A percentile compares a stretch with the other conserved stretches of the same genome.
Evolutionary conservation across 1,140 invertebrate genomes (phyloP).

Genomic region (Lasaia peninsularis): DNA sequence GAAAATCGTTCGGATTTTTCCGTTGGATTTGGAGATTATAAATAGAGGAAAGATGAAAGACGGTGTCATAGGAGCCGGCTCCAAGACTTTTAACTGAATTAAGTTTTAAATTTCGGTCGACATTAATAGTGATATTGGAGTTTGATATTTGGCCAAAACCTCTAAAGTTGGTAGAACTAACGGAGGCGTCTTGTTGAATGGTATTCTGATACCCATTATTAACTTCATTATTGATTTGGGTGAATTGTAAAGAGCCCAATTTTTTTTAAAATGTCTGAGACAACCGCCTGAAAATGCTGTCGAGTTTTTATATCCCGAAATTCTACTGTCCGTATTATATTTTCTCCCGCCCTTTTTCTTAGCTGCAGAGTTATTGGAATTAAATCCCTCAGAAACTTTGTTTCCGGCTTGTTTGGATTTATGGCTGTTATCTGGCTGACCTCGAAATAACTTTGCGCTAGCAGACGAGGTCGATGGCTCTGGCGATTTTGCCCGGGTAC

Average conservation of each 20-base stretch:
- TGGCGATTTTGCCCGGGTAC: not conserved
- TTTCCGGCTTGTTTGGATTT: not conserved
- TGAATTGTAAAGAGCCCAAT: not conserved
- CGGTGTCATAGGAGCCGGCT: slow-evolving; percentile 21
- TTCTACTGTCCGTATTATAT: too few relatives aligned
- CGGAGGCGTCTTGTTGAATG: slow-evolving; percentile 30
- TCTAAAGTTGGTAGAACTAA: slow-evolving; percentile 26
- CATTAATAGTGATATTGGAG: slow-evolving; percentile 16
- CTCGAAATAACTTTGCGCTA: not conserved
- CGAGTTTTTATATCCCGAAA: too few relatives aligned
- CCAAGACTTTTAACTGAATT: slow-evolving; percentile 12
- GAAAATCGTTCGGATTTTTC: slow-evolving; percentile 33
- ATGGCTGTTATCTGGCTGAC: not conserved
- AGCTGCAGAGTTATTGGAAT: too few relatives aligned
- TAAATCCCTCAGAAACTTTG: too few relatives aligned
- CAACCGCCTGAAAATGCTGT: not conserved
- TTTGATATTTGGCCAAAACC: slow-evolving; percentile 23
- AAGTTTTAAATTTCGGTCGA: slow-evolving; percentile 12
- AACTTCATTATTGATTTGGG: not conserved
- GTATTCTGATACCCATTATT: slow-evolving; percentile 19
- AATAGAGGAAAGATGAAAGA: slow-evolving; percentile 47
- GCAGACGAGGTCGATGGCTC: not conserved
- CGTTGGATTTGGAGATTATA: slow-evolving; percentile 16
- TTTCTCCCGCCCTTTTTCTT: not conserved
- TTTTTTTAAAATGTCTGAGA: not conserved